phyloP scores from a whole-genome alignment of 2,797 vertebrate species.

The Rousettus madagascariensis region DNA sequence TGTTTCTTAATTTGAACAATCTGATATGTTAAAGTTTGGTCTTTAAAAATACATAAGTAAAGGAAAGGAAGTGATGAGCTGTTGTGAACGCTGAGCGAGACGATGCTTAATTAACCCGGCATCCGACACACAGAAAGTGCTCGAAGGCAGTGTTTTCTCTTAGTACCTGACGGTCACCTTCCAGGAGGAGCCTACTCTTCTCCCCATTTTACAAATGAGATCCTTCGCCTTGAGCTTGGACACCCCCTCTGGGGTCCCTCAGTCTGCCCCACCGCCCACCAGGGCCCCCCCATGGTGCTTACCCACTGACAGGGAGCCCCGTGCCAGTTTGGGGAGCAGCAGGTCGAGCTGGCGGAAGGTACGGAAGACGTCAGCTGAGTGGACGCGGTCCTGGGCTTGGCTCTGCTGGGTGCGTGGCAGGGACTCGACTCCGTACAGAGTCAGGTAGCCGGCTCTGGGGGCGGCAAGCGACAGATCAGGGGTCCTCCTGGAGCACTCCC shows the following conservation, averaged over 20 bases:
- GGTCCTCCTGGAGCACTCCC: not conserved
- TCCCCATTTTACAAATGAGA: not conserved
- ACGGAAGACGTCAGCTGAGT: constrained; percentile 84
- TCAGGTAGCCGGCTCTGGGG: constrained; percentile 90
- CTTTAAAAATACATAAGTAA: not conserved
- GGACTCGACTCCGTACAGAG: constrained; percentile 86
- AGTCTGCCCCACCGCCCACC: not conserved
- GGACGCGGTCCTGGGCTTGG: constrained; percentile 72
- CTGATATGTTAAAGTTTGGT: not conserved
- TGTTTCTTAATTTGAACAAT: not conserved
- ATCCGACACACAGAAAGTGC: not conserved
- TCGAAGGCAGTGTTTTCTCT: not conserved
- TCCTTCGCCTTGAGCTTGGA: not conserved
- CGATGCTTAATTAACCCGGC: not conserved
- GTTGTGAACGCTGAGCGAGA: not conserved
- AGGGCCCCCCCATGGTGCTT: not conserved
- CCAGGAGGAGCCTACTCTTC: not conserved
- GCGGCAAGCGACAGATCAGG: not conserved
- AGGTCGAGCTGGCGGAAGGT: constrained; percentile 87
- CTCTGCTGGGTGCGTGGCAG: constrained; percentile 66
- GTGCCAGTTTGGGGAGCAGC: constrained; percentile 89
- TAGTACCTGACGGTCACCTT: not conserved
- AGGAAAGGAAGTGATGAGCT: not conserved
- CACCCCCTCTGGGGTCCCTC: not conserved
- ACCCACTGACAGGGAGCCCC: constrained; percentile 87